Evolutionary conservation across 2,888 invertebrate species (phyloP), one percentile per base, ranked within the genome.

Genomic region (Parnassius glacialis): DNA sequence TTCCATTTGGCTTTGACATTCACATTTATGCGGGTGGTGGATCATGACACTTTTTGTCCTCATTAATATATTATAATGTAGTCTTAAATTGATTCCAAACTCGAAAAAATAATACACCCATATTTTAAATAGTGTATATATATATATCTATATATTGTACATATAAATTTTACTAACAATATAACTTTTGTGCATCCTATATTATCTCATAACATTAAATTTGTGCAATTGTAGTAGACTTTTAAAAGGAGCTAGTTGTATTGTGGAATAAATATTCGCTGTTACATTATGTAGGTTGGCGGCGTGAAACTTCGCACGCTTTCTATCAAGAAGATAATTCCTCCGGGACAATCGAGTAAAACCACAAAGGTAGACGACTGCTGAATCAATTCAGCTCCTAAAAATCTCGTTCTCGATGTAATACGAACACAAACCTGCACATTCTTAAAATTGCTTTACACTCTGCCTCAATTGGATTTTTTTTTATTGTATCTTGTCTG

Each of bases 251-350:
- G 57, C 13, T 16, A 7, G 41, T 48, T 63, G 48, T 54, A 58
- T 51, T 5, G 42, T 44, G 60, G 50, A 54, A 50, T 64, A 45
- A 64, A 62, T 45, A 61, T 66, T 25, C 54, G 55, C 65, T 81
- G 70, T 84, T 82, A 70, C 76, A 68, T 34, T 76, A 79, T 74
- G 71, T 88, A 89, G 90, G 82, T 88, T 73, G 90, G 88, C 70
- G 79, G 84, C 74, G 86, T 84, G 81, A 90, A 90, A 83, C 82
- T 85, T 75, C 85, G 91, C 67, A 88, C 90, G 68, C 85, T 91
- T 73, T 90, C 90, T 78, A 90, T 91, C 79, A 90, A 90, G 90
- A 91, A 90, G 89, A 88, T 90, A 65, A 88, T 89, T 55, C 89
- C 90, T 25, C 90, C 90, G 62, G 85, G 85, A 66, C 85, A 80